These are phyloP conservation scores for Alauda arvensis DNA, from an alignment of 2,797 vertebrate species.

Conservation along the genomic window DNA sequence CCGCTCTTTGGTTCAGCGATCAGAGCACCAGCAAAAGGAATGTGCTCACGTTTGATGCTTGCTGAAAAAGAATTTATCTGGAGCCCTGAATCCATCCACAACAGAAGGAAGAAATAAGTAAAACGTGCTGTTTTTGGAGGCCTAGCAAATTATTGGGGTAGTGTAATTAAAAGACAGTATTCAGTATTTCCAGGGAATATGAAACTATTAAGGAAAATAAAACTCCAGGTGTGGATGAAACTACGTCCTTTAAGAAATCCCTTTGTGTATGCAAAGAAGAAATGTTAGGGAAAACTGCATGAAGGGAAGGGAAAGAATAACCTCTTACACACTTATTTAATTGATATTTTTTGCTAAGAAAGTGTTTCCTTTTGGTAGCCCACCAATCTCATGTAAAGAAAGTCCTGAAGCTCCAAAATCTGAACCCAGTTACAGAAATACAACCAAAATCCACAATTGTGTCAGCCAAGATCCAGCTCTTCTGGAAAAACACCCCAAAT, in stretches of 20 bases:
- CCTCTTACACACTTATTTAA: neutral
- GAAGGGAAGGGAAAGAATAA: neutral
- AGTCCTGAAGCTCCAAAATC: neutral
- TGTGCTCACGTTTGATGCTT: accelerated
- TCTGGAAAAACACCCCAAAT: constrained; percentile 10
- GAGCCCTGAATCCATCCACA: neutral
- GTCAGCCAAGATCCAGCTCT: neutral
- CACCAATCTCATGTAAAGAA: neutral
- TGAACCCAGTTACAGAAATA: neutral
- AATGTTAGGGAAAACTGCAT: neutral
- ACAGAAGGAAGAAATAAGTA: neutral
- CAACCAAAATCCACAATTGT: neutral
- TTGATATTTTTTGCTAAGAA: neutral
- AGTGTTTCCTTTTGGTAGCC: neutral
- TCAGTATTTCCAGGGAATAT: neutral
- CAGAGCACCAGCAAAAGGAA: neutral
- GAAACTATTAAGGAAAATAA: neutral
- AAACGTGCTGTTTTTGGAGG: neutral
- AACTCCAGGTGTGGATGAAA: neutral
- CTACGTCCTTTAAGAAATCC: neutral
- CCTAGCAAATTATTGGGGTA: neutral
- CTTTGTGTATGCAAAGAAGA: neutral
- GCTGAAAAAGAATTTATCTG: neutral
- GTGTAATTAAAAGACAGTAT: neutral
- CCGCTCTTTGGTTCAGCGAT: neutral